A percentile compares a stretch with the other conserved stretches of the same genome.
These are phyloP conservation scores for Porites divaricata DNA, from an alignment of 92 coral and sea anemone genomes.

Conservation along the genomic window DNA sequence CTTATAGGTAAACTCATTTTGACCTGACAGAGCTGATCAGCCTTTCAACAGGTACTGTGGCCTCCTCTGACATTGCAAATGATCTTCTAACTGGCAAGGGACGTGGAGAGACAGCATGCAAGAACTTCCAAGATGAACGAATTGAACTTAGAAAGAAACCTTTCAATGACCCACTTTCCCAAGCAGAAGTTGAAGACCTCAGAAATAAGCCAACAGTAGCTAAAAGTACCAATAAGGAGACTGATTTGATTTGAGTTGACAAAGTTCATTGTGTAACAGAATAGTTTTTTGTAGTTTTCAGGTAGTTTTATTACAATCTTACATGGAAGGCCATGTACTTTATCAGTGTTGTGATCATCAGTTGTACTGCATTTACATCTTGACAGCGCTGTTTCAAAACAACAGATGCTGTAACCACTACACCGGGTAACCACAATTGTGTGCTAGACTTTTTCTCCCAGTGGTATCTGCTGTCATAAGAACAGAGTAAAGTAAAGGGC, in stretches of 20 bases:
- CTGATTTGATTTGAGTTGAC: too few relatives aligned
- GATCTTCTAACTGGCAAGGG: conserved; percentile 43
- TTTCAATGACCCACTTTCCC: conserved; percentile 53
- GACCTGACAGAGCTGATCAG: conserved; percentile 47
- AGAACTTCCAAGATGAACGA: conserved; percentile 40
- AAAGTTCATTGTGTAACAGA: too few relatives aligned
- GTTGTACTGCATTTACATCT: conserved; percentile 38
- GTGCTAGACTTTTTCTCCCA: neutral
- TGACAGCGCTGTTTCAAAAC: conserved; percentile 44
- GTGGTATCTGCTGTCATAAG: conserved; percentile 54
- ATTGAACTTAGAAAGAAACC: conserved; percentile 41
- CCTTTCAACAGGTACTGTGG: conserved; percentile 42
- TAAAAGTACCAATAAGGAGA: conserved; percentile 53
- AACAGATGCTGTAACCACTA: conserved; percentile 51
- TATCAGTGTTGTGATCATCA: conserved; percentile 41
- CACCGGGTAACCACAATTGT: conserved; percentile 52
- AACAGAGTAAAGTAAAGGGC: conserved; percentile 50
- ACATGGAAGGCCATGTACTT: conserved; percentile 59
- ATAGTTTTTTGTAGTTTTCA: too few relatives aligned
- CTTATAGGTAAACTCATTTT: conserved; percentile 54
- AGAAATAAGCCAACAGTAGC: conserved; percentile 38
- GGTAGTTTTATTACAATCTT: neutral
- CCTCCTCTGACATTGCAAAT: conserved; percentile 24
- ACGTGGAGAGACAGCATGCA: conserved; percentile 51
- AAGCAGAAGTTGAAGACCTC: conserved; percentile 48